Conservation (phyloP, 2,113 vertebrate species). For the Trichechus manatus region DNA sequence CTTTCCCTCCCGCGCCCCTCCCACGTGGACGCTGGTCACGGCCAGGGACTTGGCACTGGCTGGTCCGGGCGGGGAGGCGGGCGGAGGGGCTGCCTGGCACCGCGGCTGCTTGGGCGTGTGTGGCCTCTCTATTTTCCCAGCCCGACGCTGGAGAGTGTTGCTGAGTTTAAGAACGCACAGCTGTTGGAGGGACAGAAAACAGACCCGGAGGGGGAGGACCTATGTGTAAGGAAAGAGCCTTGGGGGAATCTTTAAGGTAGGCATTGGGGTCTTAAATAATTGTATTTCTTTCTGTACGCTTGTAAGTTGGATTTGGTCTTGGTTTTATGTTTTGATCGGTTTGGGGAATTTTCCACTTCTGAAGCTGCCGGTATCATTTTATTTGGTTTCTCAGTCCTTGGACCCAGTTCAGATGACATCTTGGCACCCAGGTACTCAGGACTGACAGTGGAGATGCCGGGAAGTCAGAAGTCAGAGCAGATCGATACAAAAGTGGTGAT, state of each 20-base stretch:
- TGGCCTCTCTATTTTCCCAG: slow-evolving; percentile 76
- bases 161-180: slow-evolving; percentile 77
- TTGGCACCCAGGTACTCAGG: not conserved
- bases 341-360: slow-evolving; percentile 54
- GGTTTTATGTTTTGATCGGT: slow-evolving; percentile 7
- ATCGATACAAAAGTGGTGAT: not conserved
- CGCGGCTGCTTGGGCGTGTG: slow-evolving; percentile 64
- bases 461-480: not conserved
- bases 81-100: slow-evolving; percentile 85
- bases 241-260: slow-evolving; percentile 81
- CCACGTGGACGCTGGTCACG: not conserved
- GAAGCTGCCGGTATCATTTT: not conserved
- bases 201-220: not conserved
- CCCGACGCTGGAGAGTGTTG: slow-evolving; percentile 68
- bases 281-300: not conserved
- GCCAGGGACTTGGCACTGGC: not conserved
- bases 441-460: not conserved
- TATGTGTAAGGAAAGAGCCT: slow-evolving; percentile 44
- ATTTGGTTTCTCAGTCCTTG: slow-evolving; percentile 41
- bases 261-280: slow-evolving; percentile 24
- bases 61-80: not conserved
- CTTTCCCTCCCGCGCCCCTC: slow-evolving; percentile 41
- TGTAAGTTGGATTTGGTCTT: not conserved
- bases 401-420: not conserved
- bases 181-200: slow-evolving; percentile 62